These are phyloP conservation scores for Eolophus roseicapilla DNA, from an alignment of 2,113 vertebrate genomes.

Conservation along the genomic window DNA sequence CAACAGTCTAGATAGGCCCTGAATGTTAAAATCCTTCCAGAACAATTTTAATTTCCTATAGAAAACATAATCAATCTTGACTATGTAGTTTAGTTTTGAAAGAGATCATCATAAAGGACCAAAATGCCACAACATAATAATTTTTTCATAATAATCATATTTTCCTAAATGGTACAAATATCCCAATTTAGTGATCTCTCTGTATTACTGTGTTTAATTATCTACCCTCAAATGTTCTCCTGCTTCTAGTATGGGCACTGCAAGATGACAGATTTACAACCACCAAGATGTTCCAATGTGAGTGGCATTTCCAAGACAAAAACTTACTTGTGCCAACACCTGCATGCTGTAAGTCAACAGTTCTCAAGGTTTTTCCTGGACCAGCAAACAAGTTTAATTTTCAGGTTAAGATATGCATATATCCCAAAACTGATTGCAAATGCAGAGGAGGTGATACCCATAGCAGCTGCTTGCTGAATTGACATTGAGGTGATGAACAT, in stretches of 20 bases:
- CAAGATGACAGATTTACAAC: not conserved
- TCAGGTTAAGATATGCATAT: not conserved
- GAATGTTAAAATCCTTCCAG: not conserved
- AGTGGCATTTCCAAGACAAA: not conserved
- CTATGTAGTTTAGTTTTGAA: not conserved
- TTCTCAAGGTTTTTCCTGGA: not conserved
- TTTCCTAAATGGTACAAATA: not conserved
- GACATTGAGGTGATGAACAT: not conserved
- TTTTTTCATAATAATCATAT: not conserved
- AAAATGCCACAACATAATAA: not conserved
- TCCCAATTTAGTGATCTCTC: not conserved
- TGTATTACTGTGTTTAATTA: not conserved
- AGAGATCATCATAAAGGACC: not conserved
- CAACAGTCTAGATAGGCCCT: not conserved
- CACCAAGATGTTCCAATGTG: not conserved
- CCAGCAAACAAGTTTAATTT: not conserved
- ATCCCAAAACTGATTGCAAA: not conserved
- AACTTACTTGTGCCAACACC: not conserved
- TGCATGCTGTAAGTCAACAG: not conserved
- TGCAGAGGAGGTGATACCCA: not conserved
- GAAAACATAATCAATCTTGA: not conserved
- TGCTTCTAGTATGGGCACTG: not conserved
- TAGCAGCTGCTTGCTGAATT: not conserved
- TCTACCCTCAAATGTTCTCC: not conserved
- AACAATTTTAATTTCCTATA: not conserved